Base-by-base conservation (phyloP, 2,113 vertebrate species). In the Campylomormyrus tamandua region DNA sequence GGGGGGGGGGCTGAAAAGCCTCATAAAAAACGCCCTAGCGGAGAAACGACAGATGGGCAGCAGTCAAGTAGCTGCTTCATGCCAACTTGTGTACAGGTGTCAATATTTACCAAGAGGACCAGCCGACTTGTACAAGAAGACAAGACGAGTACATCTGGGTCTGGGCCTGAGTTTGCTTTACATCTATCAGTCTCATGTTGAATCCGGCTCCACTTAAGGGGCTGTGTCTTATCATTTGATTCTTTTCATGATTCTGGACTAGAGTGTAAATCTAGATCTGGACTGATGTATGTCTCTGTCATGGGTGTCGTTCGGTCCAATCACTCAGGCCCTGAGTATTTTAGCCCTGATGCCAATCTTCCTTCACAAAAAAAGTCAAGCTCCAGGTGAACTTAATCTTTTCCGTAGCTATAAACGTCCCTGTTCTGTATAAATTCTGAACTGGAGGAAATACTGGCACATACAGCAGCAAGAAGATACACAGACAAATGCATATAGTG, bases 41-140 rank as follows among this genome's bases (percentile, higher is more conserved):
- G 95, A 87, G 17, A 87, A 27, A 8, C 95, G 97, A 96, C 97
- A 97, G 97, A 98, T 97, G 97, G 95, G 94, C 94, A 94, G 92
- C 94, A 89, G 94, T 94, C 93, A 94, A 94, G 94, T 94, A 94
- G 93, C 93, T 92, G 90, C 94, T 93, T 95, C 94, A 94, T 95
- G 93, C 91, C 95, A 95, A 95, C 96, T 96, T 95, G 95, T 95
- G 96, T 96, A 96, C 96, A 96, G 96, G 96, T 97, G 96, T 96
- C 97, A 96, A 96, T 97, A 97, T 97, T 97, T 97, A 95, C 97
- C 94, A 95, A 58, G 89, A 13, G 21, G 9, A 24, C 49, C 10
- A n/a, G 10, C 39, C 21, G 10, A 11, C n/a, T 45, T 27, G 39
- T 21, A 10, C 9, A 15, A 58, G 53, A 39, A 7, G 10, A 6